phyloP scores from a whole-genome alignment of 2,113 vertebrate genomes.

The Cryptomyrus ogoouensis region DNA sequence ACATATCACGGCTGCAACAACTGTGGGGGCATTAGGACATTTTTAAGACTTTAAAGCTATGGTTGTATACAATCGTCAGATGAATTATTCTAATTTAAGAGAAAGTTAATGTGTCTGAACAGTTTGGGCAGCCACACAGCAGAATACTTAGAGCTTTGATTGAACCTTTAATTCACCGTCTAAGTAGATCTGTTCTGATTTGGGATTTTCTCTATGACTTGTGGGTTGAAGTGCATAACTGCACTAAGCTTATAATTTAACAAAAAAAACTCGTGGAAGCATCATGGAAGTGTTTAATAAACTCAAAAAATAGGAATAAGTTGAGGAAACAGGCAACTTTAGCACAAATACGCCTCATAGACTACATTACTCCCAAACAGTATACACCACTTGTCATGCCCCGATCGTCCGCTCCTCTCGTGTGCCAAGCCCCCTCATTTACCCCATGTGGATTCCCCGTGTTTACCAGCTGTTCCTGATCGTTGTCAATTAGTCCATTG shows the following conservation, averaged over 20 bases:
- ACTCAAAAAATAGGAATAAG: neutral
- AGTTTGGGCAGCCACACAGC: neutral
- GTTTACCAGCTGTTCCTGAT: too few species aligned
- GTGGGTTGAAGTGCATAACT: neutral
- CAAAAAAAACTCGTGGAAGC: neutral
- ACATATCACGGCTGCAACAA: neutral
- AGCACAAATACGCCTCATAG: neutral
- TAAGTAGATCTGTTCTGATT: neutral
- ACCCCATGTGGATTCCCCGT: too few species aligned
- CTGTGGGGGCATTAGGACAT: neutral
- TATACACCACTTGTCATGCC: neutral
- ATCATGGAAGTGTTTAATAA: neutral
- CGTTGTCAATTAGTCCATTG: too few species aligned
- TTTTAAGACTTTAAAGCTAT: neutral
- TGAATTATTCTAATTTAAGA: neutral
- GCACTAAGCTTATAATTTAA: neutral
- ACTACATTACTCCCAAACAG: neutral
- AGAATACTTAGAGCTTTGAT: neutral
- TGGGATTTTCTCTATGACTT: neutral
- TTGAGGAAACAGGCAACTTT: neutral
- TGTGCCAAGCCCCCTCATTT: too few species aligned
- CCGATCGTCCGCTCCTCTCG: too few species aligned
- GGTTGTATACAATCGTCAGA: neutral
- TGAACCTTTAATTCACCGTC: neutral
- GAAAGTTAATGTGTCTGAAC: neutral